Conservation (phyloP, 2,888 invertebrate genomes). For the Nesidiocoris tenuis region DNA sequence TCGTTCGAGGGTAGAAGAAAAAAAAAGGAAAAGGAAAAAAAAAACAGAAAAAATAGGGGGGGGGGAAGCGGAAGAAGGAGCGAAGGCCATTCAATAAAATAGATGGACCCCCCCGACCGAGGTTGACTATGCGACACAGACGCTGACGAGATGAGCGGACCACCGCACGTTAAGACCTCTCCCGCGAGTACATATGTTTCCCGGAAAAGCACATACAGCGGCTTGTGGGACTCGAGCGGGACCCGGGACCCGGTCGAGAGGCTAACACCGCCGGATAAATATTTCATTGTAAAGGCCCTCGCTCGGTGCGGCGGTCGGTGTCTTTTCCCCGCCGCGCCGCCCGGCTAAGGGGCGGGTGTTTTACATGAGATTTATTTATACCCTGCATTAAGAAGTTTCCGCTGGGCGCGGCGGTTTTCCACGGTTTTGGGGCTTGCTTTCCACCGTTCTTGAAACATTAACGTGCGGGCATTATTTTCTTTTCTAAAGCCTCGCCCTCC, state of each 20-base stretch:
- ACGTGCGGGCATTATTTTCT: neutral
- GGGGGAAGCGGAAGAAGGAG: neutral
- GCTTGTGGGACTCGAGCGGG: neutral
- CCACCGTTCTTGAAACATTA: slow-evolving; percentile 13
- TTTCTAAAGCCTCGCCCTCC: neutral
- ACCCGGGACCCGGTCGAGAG: neutral
- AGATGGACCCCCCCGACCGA: neutral
- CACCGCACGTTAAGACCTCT: slow-evolving; percentile 14
- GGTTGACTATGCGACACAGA: neutral
- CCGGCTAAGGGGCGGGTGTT: slow-evolving; percentile 20
- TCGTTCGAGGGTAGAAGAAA: neutral
- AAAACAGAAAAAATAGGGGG: neutral
- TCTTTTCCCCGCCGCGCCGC: neutral
- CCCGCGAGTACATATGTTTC: slow-evolving; percentile 25
- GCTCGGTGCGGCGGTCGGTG: neutral
- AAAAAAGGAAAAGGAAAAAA: neutral
- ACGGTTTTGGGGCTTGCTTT: slow-evolving; percentile 8
- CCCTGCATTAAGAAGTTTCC: slow-evolving; percentile 35
- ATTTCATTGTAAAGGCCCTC: neutral
- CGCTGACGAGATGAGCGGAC: neutral
- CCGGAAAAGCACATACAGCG: neutral
- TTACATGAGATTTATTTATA: slow-evolving; percentile 37
- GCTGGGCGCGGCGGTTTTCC: slow-evolving; percentile 22
- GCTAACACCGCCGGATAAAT: neutral
- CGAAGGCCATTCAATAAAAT: neutral